Evolutionary conservation across 2,888 invertebrate species (phyloP).

Genomic region (Megastigmus dorsalis): DNA sequence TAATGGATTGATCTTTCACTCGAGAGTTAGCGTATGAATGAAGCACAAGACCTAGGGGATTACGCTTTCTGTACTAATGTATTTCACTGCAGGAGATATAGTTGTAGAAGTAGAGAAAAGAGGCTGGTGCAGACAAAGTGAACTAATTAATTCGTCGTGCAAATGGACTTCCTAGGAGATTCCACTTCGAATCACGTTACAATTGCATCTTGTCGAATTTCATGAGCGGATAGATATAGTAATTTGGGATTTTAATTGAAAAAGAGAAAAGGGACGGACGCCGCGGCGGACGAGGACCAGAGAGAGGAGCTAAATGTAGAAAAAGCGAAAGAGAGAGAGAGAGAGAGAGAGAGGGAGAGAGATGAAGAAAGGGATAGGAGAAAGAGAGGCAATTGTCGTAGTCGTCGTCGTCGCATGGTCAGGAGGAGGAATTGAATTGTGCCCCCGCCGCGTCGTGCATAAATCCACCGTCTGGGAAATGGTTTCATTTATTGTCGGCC

Average conservation of each 20-base stretch:
- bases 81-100: too few species aligned
- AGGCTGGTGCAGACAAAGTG: too few species aligned
- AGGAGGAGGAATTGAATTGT: constrained; percentile 50
- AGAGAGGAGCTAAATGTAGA: too few species aligned
- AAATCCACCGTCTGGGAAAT: constrained; percentile 50
- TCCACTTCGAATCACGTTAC: neutral
- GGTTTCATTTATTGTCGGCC: constrained; percentile 46
- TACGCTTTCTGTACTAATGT: too few species aligned
- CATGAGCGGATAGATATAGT: constrained; percentile 18
- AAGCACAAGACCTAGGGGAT: too few species aligned
- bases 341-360: neutral
- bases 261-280: constrained; percentile 26
- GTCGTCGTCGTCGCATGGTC: constrained; percentile 28
- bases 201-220: constrained; percentile 25
- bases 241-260: constrained; percentile 47
- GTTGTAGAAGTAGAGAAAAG: too few species aligned
- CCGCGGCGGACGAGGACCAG: neutral
- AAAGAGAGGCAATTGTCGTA: constrained; percentile 44
- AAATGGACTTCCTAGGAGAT: neutral
- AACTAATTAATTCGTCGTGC: too few species aligned
- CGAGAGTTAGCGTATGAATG: too few species aligned
- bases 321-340: neutral
- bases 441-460: constrained; percentile 19
- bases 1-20: too few species aligned
- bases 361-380: neutral